phyloP scores from a whole-genome alignment of 2,888 invertebrate species.

The Panzeria rudis region DNA sequence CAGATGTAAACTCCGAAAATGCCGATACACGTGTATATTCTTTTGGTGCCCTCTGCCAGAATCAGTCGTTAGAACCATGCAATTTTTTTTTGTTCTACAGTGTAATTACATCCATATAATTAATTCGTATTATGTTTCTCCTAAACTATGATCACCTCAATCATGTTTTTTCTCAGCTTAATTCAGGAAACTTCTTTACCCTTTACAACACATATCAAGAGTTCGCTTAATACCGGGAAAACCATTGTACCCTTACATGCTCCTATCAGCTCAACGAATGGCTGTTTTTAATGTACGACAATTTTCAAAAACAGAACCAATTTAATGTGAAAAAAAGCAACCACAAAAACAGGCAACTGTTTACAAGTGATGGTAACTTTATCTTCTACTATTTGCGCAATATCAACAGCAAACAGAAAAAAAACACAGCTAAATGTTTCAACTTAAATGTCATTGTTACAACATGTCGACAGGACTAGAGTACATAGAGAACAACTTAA shows the following conservation, averaged over 20 bases:
- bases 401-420: background rate
- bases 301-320: background rate
- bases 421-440: slow-evolving; percentile 60
- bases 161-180: background rate
- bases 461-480: slow-evolving; percentile 72
- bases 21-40: too few relatives aligned
- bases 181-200: background rate
- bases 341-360: slow-evolving; percentile 9
- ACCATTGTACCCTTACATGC: too few relatives aligned
- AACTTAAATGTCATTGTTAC: slow-evolving; percentile 72
- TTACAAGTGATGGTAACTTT: slow-evolving; percentile 48
- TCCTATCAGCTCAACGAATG: background rate
- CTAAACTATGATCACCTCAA: background rate
- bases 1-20: too few relatives aligned
- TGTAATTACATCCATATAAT: too few relatives aligned
- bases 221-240: background rate
- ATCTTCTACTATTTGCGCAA: slow-evolving; percentile 47
- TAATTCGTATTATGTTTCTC: too few relatives aligned
- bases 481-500: slow-evolving; percentile 53
- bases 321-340: background rate
- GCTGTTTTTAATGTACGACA: background rate
- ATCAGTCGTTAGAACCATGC: too few relatives aligned
- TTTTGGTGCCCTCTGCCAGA: too few relatives aligned
- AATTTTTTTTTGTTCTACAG: too few relatives aligned
- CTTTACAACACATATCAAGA: background rate